phyloP scores from a whole-genome alignment of 2,797 vertebrate species.

The Peromyscus melanophrys region DNA sequence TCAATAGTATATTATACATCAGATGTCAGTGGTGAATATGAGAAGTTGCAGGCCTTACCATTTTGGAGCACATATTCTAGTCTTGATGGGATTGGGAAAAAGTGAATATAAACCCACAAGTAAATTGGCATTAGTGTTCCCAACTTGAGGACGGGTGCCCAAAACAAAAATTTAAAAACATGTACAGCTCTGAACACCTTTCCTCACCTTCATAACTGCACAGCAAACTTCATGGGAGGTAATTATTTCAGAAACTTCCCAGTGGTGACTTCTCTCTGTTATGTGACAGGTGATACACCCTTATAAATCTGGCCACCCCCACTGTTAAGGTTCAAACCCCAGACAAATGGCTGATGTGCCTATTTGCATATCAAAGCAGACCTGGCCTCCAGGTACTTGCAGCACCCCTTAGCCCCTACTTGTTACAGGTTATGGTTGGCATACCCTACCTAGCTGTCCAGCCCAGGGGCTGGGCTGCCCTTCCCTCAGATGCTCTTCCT shows the following conservation, averaged over 20 bases:
- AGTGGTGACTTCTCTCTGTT: neutral
- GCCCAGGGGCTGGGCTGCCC: neutral
- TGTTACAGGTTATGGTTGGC: neutral
- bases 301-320: neutral
- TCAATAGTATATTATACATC: neutral
- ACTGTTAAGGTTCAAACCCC: neutral
- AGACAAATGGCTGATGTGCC: neutral
- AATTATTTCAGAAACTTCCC: too few species aligned
- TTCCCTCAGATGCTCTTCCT: neutral
- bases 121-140: neutral
- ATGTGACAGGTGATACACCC: too few species aligned
- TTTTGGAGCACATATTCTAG: neutral
- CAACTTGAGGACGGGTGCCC: neutral
- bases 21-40: neutral
- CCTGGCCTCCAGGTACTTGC: neutral
- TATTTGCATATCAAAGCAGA: neutral
- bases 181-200: neutral
- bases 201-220: neutral
- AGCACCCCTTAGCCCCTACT: neutral
- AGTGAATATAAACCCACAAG: neutral
- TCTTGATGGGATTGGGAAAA: neutral
- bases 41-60: neutral
- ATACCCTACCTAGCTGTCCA: neutral
- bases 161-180: neutral
- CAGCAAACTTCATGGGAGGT: too few species aligned